Conservation (phyloP, 2,113 vertebrate species). For the Ammodytes marinus region DNA sequence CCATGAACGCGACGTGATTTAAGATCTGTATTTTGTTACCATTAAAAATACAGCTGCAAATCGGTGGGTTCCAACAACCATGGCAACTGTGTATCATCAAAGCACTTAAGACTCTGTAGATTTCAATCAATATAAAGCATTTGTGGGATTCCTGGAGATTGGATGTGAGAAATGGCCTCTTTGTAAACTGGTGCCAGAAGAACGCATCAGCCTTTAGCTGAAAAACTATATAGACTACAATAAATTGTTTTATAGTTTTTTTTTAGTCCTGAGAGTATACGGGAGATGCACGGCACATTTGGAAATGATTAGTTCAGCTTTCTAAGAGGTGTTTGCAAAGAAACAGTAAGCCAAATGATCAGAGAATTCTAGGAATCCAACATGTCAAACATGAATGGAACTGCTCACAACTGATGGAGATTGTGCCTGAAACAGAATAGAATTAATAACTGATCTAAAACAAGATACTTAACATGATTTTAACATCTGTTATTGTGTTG, state of each 20-base stretch:
- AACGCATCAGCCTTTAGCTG: slow-evolving; percentile 23
- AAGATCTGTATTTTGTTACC: neutral
- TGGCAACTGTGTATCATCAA: slow-evolving; percentile 3
- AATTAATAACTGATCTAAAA: neutral
- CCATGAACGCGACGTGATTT: slow-evolving; percentile 10
- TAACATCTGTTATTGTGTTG: neutral
- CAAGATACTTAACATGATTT: too few species aligned
- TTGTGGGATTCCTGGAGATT: slow-evolving; percentile 26
- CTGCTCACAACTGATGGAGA: neutral
- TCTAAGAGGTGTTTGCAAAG: slow-evolving; percentile 42
- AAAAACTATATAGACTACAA: slow-evolving; percentile 31
- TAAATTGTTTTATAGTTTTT: slow-evolving; percentile 45
- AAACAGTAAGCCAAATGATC: neutral
- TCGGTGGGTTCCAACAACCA: neutral
- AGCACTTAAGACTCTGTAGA: slow-evolving; percentile 2
- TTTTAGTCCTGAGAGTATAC: slow-evolving; percentile 28
- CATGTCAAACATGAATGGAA: neutral
- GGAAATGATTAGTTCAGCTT: slow-evolving; percentile 48
- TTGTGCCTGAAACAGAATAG: neutral
- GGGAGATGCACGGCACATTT: slow-evolving; percentile 53
- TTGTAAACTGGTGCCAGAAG: slow-evolving; percentile 31
- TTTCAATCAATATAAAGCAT: slow-evolving; percentile 7
- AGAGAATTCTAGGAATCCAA: slow-evolving; percentile 5
- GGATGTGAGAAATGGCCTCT: slow-evolving; percentile 16
- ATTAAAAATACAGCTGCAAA: neutral